Percentiles rank a stretch among this genome's conserved stretches.
Evolutionary conservation across 2,113 vertebrate genomes (phyloP).

Genomic region (Vidua chalybeata): DNA sequence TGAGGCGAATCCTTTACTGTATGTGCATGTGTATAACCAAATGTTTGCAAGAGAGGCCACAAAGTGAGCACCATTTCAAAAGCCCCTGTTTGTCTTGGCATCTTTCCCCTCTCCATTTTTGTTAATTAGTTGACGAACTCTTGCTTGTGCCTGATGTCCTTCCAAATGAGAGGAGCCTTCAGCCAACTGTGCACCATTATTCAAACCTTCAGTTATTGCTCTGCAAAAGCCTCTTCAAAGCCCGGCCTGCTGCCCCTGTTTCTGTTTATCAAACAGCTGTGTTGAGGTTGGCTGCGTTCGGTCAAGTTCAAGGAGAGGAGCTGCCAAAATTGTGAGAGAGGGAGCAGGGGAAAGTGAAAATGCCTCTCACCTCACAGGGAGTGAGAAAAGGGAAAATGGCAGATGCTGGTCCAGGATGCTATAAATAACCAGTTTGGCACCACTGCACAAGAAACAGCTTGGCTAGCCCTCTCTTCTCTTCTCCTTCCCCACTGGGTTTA

Average conservation of each 20-base stretch:
- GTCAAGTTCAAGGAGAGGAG: constrained; percentile 47
- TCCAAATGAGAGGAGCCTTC: constrained; percentile 49
- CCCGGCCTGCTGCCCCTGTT: constrained; percentile 48
- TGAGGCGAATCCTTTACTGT: background rate
- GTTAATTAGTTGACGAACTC: constrained; percentile 62
- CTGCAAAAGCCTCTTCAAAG: constrained; percentile 59
- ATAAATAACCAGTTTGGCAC: constrained; percentile 66
- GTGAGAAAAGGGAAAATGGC: constrained; percentile 57
- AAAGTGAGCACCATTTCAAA: constrained; percentile 49
- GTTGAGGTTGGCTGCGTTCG: constrained; percentile 53
- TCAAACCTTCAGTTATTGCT: constrained; percentile 40
- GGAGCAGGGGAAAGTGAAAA: constrained; percentile 38
- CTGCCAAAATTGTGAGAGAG: constrained; percentile 58
- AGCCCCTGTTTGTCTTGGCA: constrained; percentile 68
- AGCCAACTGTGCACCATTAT: constrained; percentile 52
- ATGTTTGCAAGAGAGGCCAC: constrained; percentile 27
- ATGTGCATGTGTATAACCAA: background rate
- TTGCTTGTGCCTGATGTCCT: constrained; percentile 48
- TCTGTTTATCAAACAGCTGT: constrained; percentile 71
- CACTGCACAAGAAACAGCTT: constrained; percentile 36
- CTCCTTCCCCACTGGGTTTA: constrained; percentile 37
- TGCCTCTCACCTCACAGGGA: constrained; percentile 63
- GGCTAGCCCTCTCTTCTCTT: constrained; percentile 17
- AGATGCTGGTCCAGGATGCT: constrained; percentile 42
- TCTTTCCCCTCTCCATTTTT: constrained; percentile 57